Conservation (phyloP, 2,888 invertebrate species). For the Taphrorychus bicolor region DNA sequence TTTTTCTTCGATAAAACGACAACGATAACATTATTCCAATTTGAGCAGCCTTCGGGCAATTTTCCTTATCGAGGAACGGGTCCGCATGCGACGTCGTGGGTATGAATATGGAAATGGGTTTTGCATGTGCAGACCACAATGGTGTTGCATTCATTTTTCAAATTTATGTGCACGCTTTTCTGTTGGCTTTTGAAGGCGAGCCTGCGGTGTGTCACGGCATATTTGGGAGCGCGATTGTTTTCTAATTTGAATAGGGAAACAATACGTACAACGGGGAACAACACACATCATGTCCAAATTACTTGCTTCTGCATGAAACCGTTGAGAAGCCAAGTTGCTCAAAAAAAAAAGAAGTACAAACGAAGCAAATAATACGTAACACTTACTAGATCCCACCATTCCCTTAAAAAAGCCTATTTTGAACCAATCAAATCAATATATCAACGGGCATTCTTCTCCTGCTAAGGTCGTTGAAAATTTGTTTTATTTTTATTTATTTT, state of each 20-base stretch:
- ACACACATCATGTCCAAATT: not conserved
- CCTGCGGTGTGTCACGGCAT: conserved; percentile 15
- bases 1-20: conserved; percentile 32
- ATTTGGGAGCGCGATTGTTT: conserved; percentile 8
- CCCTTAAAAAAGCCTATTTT: too few relatives aligned
- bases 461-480: too few relatives aligned
- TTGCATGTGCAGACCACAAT: conserved; percentile 35
- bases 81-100: conserved; percentile 24
- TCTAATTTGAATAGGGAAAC: not conserved
- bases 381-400: too few relatives aligned
- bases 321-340: not conserved
- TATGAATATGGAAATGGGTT: conserved; percentile 36
- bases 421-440: too few relatives aligned
- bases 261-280: not conserved
- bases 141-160: conserved; percentile 24
- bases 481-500: too few relatives aligned
- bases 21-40: conserved; percentile 36
- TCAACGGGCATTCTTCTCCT: too few relatives aligned
- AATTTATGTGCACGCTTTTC: conserved; percentile 26
- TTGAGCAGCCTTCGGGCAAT: conserved; percentile 24
- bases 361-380: too few relatives aligned
- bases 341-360: too few relatives aligned
- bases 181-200: conserved; percentile 1
- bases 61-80: conserved; percentile 34
- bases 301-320: not conserved